Evolutionary conservation across 2,113 vertebrate genomes (phyloP).

Genomic region (Morone saxatilis): DNA sequence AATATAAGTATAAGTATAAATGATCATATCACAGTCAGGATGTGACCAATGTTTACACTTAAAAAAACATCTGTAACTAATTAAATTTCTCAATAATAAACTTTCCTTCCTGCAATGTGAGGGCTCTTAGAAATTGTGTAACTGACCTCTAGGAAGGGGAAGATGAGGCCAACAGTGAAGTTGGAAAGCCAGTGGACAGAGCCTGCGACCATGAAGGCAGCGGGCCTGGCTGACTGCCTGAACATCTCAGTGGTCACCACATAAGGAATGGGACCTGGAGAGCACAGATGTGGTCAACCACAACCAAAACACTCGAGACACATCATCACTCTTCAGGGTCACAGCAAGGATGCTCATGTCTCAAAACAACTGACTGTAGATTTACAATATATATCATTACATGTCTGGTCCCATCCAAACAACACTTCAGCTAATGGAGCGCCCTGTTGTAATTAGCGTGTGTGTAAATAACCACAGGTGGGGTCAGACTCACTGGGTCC

Average conservation of each 20-base stretch:
- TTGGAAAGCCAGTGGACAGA: conserved; percentile 95
- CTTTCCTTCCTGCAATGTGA: neutral
- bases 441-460: conserved; percentile 44
- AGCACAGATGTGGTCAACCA: conserved; percentile 24
- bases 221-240: conserved; percentile 92
- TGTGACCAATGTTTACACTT: neutral
- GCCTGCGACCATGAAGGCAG: conserved; percentile 94
- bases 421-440: conserved; percentile 70
- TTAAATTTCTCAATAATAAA: conserved; percentile 3
- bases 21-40: neutral
- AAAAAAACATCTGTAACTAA: neutral
- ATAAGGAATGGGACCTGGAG: conserved; percentile 89
- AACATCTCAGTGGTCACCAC: conserved; percentile 95
- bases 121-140: neutral
- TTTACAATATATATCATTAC: conserved; percentile 53
- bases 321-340: conserved; percentile 30
- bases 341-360: conserved; percentile 8
- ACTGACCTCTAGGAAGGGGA: conserved; percentile 93
- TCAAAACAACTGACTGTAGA: conserved; percentile 30
- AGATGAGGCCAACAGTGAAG: conserved; percentile 92
- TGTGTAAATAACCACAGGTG: conserved; percentile 44
- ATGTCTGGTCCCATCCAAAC: conserved; percentile 66
- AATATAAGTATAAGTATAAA: neutral
- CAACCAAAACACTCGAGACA: conserved; percentile 38
- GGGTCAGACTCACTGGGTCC: conserved; percentile 90